phyloP scores from a whole-genome alignment of 1,140 invertebrate species.

The Drosophila navojoa region DNA sequence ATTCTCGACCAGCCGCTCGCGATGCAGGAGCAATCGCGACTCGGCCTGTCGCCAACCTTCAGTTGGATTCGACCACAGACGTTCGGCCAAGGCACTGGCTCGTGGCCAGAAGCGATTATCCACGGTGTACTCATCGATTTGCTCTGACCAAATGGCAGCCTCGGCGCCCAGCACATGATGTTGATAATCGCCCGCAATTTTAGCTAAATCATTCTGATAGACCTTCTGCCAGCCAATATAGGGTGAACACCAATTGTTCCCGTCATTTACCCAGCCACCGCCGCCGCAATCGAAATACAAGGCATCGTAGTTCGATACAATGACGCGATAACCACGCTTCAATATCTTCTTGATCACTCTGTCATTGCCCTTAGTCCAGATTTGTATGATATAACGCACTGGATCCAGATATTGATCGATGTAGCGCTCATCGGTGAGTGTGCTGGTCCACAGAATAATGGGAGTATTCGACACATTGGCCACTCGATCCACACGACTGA shows the following conservation, averaged over 20 bases:
- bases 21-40: slow-evolving; percentile 88
- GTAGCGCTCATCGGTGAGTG: slow-evolving; percentile 88
- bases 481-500: slow-evolving; percentile 86
- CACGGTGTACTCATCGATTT: slow-evolving; percentile 87
- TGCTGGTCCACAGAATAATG: slow-evolving; percentile 93
- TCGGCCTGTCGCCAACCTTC: slow-evolving; percentile 87
- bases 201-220: slow-evolving; percentile 89
- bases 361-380: slow-evolving; percentile 90
- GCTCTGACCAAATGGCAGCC: slow-evolving; percentile 92
- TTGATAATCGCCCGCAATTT: slow-evolving; percentile 85
- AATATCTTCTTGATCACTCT: slow-evolving; percentile 87
- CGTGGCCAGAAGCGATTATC: slow-evolving; percentile 91
- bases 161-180: slow-evolving; percentile 89
- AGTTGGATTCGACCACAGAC: slow-evolving; percentile 90
- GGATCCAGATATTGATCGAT: slow-evolving; percentile 89
- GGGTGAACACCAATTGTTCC: slow-evolving; percentile 94
- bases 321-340: slow-evolving; percentile 88
- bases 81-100: slow-evolving; percentile 91
- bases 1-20: slow-evolving; percentile 88
- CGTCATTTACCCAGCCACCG: slow-evolving; percentile 86
- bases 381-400: slow-evolving; percentile 91
- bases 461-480: slow-evolving; percentile 84
- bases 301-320: slow-evolving; percentile 93
- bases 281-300: slow-evolving; percentile 93
- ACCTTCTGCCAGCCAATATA: slow-evolving; percentile 95